A percentile compares a stretch with the other conserved stretches of the same genome.
These are phyloP conservation scores for Daktulosphaira vitifoliae DNA, from an alignment of 1,140 invertebrate genomes.

Conservation along the genomic window DNA sequence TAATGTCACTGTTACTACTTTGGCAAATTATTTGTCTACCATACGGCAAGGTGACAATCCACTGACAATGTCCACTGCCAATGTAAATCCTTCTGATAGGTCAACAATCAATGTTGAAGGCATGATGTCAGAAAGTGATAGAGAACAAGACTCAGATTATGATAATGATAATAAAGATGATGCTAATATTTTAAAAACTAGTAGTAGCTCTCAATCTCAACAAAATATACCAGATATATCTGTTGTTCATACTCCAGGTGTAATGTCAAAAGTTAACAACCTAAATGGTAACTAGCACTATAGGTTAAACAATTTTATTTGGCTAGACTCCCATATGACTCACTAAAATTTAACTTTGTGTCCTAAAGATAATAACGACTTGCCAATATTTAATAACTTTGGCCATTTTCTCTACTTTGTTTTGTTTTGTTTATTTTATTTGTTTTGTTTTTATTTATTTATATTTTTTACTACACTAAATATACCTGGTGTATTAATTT, in stretches of 20 bases:
- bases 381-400: too few species aligned
- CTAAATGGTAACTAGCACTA: slow-evolving; percentile 11
- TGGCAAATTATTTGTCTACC: slow-evolving; percentile 59
- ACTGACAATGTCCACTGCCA: background rate
- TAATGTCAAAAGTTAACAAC: slow-evolving; percentile 23
- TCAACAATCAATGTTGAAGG: slow-evolving; percentile 4
- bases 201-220: slow-evolving; percentile 5
- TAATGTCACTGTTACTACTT: slow-evolving; percentile 60
- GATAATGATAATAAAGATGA: slow-evolving; percentile 1
- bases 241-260: background rate
- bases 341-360: too few species aligned
- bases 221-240: slow-evolving; percentile 14
- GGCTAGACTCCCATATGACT: too few species aligned
- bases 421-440: too few species aligned
- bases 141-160: slow-evolving; percentile 10
- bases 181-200: background rate
- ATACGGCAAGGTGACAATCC: slow-evolving; percentile 43
- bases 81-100: background rate
- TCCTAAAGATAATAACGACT: too few species aligned
- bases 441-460: too few species aligned
- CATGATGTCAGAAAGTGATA: slow-evolving; percentile 9
- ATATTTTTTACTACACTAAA: too few species aligned
- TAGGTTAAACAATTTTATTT: too few species aligned
- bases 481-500: too few species aligned
- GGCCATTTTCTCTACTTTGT: too few species aligned